Evolutionary conservation across 2,113 vertebrate genomes (phyloP).

Genomic region (Ptilorrhoa leucosticta): DNA sequence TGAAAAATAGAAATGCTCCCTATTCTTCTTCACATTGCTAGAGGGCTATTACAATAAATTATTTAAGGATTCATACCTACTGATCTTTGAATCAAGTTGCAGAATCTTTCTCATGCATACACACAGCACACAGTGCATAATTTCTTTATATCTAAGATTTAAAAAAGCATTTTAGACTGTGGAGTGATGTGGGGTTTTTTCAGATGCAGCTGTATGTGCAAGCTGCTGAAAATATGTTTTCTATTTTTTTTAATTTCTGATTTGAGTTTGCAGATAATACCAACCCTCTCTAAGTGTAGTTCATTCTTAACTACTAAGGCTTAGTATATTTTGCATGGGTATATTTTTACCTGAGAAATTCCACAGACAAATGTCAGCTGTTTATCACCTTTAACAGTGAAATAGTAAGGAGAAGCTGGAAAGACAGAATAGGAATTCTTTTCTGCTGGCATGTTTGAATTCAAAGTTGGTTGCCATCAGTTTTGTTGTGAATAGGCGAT

Average conservation of each 20-base stretch:
- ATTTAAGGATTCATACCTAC: neutral
- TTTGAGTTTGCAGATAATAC: neutral
- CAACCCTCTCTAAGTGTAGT: neutral
- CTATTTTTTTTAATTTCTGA: neutral
- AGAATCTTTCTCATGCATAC: neutral
- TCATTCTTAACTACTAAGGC: neutral
- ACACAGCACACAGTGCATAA: neutral
- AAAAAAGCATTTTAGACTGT: neutral
- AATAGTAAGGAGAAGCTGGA: neutral
- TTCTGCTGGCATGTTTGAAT: neutral
- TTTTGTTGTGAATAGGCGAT: neutral
- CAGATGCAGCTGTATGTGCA: neutral
- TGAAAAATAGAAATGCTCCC: neutral
- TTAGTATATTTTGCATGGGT: neutral
- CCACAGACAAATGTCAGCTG: neutral
- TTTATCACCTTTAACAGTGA: neutral
- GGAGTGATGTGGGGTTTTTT: neutral
- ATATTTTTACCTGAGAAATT: neutral
- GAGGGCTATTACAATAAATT: neutral
- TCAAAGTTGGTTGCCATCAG: neutral
- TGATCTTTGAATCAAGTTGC: neutral
- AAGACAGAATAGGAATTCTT: neutral
- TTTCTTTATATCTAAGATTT: neutral
- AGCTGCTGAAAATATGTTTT: neutral
- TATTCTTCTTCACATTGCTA: neutral